Evolutionary conservation across 1,140 invertebrate genomes (phyloP), one percentile per base, ranked within the genome.

Genomic region (Tribolium madens): DNA sequence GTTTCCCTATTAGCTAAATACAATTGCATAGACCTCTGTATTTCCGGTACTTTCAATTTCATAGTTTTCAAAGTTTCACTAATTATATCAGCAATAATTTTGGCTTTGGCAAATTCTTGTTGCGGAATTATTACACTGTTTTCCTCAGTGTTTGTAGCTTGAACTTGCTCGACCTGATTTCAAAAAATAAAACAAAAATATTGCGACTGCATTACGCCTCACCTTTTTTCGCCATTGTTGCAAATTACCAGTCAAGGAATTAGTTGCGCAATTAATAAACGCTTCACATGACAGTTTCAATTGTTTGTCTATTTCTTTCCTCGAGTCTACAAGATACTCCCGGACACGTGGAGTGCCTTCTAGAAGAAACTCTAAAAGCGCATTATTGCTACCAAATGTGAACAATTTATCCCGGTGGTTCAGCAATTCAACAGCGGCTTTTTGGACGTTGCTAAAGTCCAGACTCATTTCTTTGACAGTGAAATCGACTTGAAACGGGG

Each of bases 1-100:
- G 97, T 99, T 86, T 98, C 97, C 79, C 92, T 91, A 87, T 98
- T 99, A n/a, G 97, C 95, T 12, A 99, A 87, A 86, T 99, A 99
- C 0, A 99, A 88, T 80, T 96, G 93, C 96, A 99, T 97, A 3
- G 93, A 94, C 0, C 93, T 89, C 81, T 97, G 95, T 2, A 98
- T 87, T 2, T 88, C 88, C 0, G 95, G 92, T 17, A 98, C 87
- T 78, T 94, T 93, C 0, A 91, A 88, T 86, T 96, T 96, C 17
- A 98, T 93, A 42, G 91, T 87, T 50, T 92, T 90, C 80, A 93
- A 87, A 0, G 91, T 88, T 77, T 93, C 84, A 73, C 70, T 84
- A 0, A 93, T 90, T 53, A 91, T 87, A 26, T 86, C 84, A 26
- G 89, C 88, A 6, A 91, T 85, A 76, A 90, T 86, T 64, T 90